Evolutionary conservation across 2,888 invertebrate genomes (phyloP).

Genomic region (Plutella xylostella): DNA sequence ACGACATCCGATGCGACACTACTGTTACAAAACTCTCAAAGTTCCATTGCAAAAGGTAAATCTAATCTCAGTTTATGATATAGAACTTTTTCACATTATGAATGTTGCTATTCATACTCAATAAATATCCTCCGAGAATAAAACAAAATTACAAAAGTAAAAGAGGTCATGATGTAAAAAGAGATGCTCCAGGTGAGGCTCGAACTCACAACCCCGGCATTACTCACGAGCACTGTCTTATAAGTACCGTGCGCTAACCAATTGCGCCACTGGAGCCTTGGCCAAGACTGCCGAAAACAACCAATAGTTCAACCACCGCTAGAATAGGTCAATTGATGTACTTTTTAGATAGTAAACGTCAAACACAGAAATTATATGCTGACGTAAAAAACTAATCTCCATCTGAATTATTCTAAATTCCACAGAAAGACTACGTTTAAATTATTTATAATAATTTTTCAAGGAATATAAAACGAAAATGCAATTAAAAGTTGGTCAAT

Average conservation of each 20-base stretch:
- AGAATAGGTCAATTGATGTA: conserved; percentile 40
- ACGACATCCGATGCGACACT: no score
- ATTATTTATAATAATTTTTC: no score
- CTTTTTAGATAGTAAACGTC: conserved; percentile 40
- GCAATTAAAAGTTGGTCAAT: conserved; percentile 9
- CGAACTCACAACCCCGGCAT: conserved; percentile 99
- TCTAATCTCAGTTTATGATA: no score
- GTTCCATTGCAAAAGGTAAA: no score
- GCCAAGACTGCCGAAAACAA: conserved; percentile 47
- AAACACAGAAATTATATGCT: conserved; percentile 18
- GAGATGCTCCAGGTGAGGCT: conserved; percentile 97
- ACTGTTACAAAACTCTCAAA: no score
- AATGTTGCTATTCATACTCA: no score
- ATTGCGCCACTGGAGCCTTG: conserved; percentile 99
- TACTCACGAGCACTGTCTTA: conserved; percentile 96
- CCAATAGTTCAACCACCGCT: conserved; percentile 20
- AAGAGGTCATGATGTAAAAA: no score
- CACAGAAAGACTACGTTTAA: neutral
- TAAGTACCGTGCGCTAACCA: conserved; percentile 99
- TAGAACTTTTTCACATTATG: no score
- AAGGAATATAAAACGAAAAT: no score
- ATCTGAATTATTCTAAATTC: neutral
- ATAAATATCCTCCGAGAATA: no score
- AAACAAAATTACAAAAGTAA: neutral
- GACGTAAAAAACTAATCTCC: neutral